These are phyloP conservation scores for Phymanthus crucifer DNA, from an alignment of 92 coral and sea anemone genomes.

Conservation along the genomic window DNA sequence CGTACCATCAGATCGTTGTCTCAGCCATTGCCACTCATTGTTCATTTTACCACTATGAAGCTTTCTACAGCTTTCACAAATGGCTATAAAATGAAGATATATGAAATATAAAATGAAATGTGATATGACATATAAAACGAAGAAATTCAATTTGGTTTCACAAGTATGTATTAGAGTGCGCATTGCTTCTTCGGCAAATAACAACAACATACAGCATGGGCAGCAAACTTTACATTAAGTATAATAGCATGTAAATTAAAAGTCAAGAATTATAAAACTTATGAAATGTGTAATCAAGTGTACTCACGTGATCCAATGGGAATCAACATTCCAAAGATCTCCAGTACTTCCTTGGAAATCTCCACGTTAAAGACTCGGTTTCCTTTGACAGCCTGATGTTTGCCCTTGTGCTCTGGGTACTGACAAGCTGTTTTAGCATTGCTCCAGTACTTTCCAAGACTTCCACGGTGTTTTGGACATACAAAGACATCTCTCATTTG, in stretches of 20 bases:
- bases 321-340: constrained; percentile 49
- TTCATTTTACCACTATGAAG: constrained; percentile 32
- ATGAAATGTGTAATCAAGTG: too few species aligned
- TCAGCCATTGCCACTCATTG: constrained; percentile 33
- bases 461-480: constrained; percentile 45
- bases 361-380: constrained; percentile 35
- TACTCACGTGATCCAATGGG: constrained; percentile 61
- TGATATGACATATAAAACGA: too few species aligned
- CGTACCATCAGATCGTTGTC: not conserved
- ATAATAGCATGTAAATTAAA: constrained; percentile 1
- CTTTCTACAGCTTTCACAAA: constrained; percentile 40
- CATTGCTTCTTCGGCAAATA: too few species aligned
- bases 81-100: constrained; percentile 25
- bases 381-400: constrained; percentile 43
- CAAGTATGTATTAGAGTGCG: too few species aligned
- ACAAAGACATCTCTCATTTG: constrained; percentile 43
- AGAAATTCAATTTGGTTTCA: too few species aligned
- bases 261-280: too few species aligned
- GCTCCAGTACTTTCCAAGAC: constrained; percentile 43
- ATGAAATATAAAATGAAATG: constrained; percentile 15
- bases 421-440: constrained; percentile 38
- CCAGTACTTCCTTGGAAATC: constrained; percentile 47
- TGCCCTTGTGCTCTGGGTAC: constrained; percentile 60
- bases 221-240: not conserved
- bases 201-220: not conserved